These are phyloP conservation scores for Ctenosaura bakeri DNA, from an alignment of 2,797 vertebrate genomes.

Conservation along the genomic window DNA sequence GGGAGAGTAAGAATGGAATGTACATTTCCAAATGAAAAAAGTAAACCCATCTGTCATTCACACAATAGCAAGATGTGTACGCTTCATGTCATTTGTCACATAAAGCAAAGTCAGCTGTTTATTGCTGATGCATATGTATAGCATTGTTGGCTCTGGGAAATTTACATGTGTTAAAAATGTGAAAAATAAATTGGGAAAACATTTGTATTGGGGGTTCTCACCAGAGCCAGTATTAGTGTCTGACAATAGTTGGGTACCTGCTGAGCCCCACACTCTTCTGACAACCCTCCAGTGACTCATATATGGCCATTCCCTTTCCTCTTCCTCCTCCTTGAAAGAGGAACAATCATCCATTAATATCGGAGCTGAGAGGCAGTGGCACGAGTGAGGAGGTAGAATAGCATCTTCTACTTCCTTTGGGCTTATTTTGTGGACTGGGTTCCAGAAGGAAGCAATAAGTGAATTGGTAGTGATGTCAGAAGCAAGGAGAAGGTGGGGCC, in stretches of 20 bases:
- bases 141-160: background rate
- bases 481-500: background rate
- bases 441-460: background rate
- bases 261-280: too few species aligned
- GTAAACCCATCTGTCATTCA: background rate
- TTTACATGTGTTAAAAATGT: background rate
- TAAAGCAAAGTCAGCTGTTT: background rate
- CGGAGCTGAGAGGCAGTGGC: too few species aligned
- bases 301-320: background rate
- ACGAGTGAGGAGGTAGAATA: background rate
- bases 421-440: background rate
- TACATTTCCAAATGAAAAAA: constrained; percentile 1
- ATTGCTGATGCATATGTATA: background rate
- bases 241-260: background rate
- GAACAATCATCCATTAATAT: too few species aligned
- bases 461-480: background rate
- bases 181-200: background rate
- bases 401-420: background rate
- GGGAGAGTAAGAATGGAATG: background rate
- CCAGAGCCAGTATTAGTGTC: background rate
- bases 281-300: too few species aligned
- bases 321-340: background rate
- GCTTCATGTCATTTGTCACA: background rate
- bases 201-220: background rate
- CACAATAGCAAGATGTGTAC: background rate